Evolutionary conservation across 2,113 vertebrate genomes (phyloP), one percentile per base, ranked within the genome.

Genomic region (Sardina pilchardus): DNA sequence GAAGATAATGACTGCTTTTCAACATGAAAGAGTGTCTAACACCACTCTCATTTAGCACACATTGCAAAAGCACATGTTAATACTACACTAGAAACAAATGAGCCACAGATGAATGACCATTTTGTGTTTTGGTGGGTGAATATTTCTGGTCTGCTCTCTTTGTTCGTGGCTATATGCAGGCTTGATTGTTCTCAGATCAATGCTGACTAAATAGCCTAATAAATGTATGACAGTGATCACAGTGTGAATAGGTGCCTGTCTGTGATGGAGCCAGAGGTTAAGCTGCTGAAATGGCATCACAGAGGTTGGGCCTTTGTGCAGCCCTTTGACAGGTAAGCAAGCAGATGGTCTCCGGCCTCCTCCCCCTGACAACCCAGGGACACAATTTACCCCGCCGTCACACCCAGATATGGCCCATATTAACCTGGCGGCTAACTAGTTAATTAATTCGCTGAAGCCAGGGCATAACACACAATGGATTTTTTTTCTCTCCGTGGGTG

Each of bases 311-410:
- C 86, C 36, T 82, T 56, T 63, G 6, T 34, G 17, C 16, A 43
- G 44, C 80, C 47, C 81, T 36, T 42, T 48, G 71, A 81, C 42
- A 63, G 81, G 81, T 78, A 78, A 84, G 82, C 39, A 53, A 75
- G 44, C 87, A 88, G 85, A 86, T 86, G 85, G 82, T 81, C 39
- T 26, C 53, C 10, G 50, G 21, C 16, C 39, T 19, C 75, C 39
- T 19, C 75, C 47, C 82, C 12, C 50, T 36, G 82, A 67, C 78
- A 50, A 71, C 82, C 82, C 50, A 83, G 50, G 21, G 71, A 78
- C 82, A 48, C 30, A 81, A 43, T 88, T 86, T 83, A 83, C 43
- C 50, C 59, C 45, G 34, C 59, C 45, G 34, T n/a, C 84, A 81
- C 47, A 47, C 84, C 17, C 39, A 56, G 47, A 43, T 21, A 85